Evolutionary conservation across 2,797 vertebrate genomes (phyloP).

Genomic region (Neoniphon sammara): DNA sequence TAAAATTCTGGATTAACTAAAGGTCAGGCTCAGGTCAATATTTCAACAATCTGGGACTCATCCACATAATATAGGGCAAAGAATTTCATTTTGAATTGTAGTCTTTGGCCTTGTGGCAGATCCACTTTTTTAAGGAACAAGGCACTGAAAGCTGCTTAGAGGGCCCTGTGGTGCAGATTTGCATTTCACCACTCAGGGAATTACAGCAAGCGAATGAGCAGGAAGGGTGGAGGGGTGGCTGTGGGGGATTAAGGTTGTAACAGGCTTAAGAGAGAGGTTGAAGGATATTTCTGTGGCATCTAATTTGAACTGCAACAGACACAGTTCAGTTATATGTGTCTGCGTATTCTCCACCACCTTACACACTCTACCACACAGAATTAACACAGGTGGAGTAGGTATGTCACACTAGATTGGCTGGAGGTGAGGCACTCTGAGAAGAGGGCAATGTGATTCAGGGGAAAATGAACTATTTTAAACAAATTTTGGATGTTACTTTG

Average conservation of each 20-base stretch:
- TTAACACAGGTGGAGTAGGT: slow-evolving; percentile 60
- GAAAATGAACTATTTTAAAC: not conserved
- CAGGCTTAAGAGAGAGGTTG: slow-evolving; percentile 83
- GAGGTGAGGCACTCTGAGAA: slow-evolving; percentile 30
- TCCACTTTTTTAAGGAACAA: slow-evolving; percentile 64
- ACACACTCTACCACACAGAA: slow-evolving; percentile 59
- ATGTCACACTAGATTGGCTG: slow-evolving; percentile 33
- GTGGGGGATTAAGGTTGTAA: slow-evolving; percentile 82
- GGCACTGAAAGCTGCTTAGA: slow-evolving; percentile 81
- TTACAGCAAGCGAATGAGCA: slow-evolving; percentile 77
- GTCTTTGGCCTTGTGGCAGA: slow-evolving; percentile 55
- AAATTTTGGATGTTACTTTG: not conserved
- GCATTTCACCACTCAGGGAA: slow-evolving; percentile 81
- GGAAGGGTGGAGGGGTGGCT: slow-evolving; percentile 76
- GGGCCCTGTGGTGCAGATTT: slow-evolving; percentile 80
- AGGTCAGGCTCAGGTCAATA: slow-evolving; percentile 4
- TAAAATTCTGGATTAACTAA: slow-evolving; percentile 19
- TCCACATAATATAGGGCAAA: slow-evolving; percentile 28
- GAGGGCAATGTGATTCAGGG: not conserved
- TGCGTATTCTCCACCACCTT: slow-evolving; percentile 52
- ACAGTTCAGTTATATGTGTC: slow-evolving; percentile 71
- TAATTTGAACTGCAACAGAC: slow-evolving; percentile 80
- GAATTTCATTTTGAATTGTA: slow-evolving; percentile 29
- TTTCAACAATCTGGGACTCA: slow-evolving; percentile 29
- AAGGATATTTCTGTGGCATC: slow-evolving; percentile 82